Evolutionary conservation across 2,888 invertebrate species (phyloP).

Genomic region (Euclidia mi): DNA sequence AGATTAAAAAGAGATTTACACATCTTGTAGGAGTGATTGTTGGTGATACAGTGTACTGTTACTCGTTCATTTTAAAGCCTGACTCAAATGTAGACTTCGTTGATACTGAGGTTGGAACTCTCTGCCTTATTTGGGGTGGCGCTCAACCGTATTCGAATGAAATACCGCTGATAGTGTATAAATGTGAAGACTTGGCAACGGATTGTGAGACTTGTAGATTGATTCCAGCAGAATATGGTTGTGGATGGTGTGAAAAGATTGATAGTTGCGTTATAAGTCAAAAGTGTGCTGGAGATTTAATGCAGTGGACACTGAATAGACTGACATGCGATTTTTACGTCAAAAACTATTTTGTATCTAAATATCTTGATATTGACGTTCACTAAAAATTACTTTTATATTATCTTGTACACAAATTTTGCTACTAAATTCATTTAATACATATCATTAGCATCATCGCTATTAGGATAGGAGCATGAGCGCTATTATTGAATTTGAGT

Average conservation of each 20-base stretch:
- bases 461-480: too few species aligned
- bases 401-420: neutral
- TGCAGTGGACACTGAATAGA: conserved; percentile 46
- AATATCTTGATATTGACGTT: neutral
- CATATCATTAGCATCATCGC: too few species aligned
- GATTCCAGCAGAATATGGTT: conserved; percentile 29
- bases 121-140: conserved; percentile 52
- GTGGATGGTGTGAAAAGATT: conserved; percentile 42
- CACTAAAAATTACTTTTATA: conserved; percentile 3
- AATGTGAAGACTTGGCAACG: conserved; percentile 46
- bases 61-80: conserved; percentile 49
- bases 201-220: conserved; percentile 36
- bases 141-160: conserved; percentile 60
- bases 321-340: conserved; percentile 42
- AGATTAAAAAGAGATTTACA: conserved; percentile 45
- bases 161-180: conserved; percentile 57
- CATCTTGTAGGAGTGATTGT: conserved; percentile 61
- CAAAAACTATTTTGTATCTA: conserved; percentile 47
- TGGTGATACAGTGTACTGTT: conserved; percentile 59
- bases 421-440: too few species aligned
- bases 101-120: conserved; percentile 45
- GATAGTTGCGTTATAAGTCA: conserved; percentile 27
- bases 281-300: conserved; percentile 24
- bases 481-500: too few species aligned
- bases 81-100: conserved; percentile 12